phyloP scores from a whole-genome alignment of 2,888 invertebrate species.

The Phengaris alcon region DNA sequence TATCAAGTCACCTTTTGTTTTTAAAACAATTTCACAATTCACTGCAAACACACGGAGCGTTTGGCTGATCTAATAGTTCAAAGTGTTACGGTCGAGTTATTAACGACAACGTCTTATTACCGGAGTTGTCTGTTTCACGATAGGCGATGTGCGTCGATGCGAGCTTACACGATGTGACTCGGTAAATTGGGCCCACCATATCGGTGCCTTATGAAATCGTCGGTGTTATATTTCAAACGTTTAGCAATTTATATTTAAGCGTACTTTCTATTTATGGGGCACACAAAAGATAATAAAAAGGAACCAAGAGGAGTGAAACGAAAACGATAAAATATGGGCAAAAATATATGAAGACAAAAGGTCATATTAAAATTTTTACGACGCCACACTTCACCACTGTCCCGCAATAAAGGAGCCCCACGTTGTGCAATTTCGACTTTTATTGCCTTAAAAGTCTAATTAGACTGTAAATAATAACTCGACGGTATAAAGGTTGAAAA shows the following conservation, averaged over 20 bases:
- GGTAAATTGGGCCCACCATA: neutral
- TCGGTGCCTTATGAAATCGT: neutral
- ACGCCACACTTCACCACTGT: constrained; percentile 12
- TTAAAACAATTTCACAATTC: constrained; percentile 1
- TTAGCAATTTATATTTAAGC: neutral
- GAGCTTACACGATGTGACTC: neutral
- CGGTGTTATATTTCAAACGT: neutral
- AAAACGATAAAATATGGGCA: constrained; percentile 1
- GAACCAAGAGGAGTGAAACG: neutral
- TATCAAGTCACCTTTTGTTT: neutral
- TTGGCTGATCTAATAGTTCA: neutral
- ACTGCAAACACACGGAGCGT: neutral
- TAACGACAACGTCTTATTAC: constrained; percentile 5
- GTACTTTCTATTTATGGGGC: neutral
- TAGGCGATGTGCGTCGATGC: constrained; percentile 4
- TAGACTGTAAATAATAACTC: constrained; percentile 17
- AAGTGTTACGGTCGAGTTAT: constrained; percentile 1
- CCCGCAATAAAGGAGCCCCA: constrained; percentile 22
- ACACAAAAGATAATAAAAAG: neutral
- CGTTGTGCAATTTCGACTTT: constrained; percentile 16
- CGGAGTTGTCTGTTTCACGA: neutral
- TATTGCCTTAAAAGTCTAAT: constrained; percentile 17
- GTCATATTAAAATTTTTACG: constrained; percentile 18
- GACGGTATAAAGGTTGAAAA: constrained; percentile 16
- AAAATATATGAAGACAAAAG: constrained; percentile 12